phyloP scores from a whole-genome alignment of 1,140 invertebrate species.

The Mycetomoellerius zeteki region DNA sequence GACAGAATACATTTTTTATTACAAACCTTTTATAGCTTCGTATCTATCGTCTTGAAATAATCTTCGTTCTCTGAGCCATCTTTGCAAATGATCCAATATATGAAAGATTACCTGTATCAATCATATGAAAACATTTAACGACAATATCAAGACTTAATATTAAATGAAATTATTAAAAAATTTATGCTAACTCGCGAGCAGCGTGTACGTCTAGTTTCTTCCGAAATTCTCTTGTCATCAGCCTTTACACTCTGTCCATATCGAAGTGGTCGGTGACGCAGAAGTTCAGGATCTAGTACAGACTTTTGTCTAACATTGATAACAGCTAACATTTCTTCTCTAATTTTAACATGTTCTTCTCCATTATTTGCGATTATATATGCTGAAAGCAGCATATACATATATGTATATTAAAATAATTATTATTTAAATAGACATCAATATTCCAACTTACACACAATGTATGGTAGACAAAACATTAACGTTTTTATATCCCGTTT shows the following conservation, averaged over 20 bases:
- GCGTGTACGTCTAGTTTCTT: constrained; percentile 83
- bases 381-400: constrained; percentile 68
- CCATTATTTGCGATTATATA: constrained; percentile 79
- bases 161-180: constrained; percentile 12
- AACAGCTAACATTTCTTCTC: constrained; percentile 83
- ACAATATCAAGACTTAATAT: neutral
- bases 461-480: constrained; percentile 91
- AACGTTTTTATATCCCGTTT: constrained; percentile 90
- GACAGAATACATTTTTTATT: neutral
- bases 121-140: constrained; percentile 18
- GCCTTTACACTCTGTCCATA: constrained; percentile 70
- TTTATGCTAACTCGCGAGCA: constrained; percentile 81
- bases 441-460: constrained; percentile 86
- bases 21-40: constrained; percentile 75
- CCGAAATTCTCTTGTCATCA: constrained; percentile 80
- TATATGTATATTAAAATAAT: constrained; percentile 24
- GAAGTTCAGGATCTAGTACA: constrained; percentile 79
- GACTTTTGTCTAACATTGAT: constrained; percentile 78
- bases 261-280: constrained; percentile 78
- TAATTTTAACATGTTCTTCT: constrained; percentile 75
- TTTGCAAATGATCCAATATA: constrained; percentile 91
- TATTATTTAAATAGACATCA: constrained; percentile 20
- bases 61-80: constrained; percentile 90
- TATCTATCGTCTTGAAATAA: constrained; percentile 82
- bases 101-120: constrained; percentile 88